Conservation (phyloP, 2,113 vertebrate genomes). For the Onychorhynchus coronatus region DNA sequence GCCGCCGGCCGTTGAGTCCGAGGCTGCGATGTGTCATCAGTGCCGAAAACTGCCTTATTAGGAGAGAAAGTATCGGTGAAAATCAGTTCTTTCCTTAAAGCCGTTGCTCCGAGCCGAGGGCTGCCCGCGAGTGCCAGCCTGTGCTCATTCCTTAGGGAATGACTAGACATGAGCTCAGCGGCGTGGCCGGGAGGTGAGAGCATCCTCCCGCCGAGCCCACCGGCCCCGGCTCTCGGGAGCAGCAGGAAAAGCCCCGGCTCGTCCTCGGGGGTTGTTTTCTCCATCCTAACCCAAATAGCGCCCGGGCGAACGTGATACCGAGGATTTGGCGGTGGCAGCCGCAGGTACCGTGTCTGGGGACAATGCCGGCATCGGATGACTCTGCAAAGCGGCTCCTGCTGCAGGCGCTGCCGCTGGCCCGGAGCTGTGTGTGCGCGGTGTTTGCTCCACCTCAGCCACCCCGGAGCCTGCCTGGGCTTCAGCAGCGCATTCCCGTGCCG, state of each 20-base stretch:
- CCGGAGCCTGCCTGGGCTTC: background rate
- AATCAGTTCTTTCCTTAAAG: conserved; percentile 45
- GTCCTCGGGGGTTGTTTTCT: accelerated
- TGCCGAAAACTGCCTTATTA: conserved; percentile 63
- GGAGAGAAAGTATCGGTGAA: conserved; percentile 52
- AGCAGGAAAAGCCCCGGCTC: background rate
- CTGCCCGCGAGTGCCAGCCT: conserved; percentile 19
- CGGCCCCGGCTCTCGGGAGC: background rate
- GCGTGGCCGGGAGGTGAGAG: conserved; percentile 32
- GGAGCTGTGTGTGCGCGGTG: background rate
- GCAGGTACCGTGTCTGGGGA: background rate
- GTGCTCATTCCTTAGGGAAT: background rate
- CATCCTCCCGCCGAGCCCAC: background rate
- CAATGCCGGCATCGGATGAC: background rate
- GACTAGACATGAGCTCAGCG: conserved; percentile 49
- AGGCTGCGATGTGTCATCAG: conserved; percentile 40
- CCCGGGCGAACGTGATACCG: accelerated
- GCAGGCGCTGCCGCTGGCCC: background rate
- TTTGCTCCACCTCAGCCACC: background rate
- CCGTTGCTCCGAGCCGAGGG: background rate
- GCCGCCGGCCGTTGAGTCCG: background rate
- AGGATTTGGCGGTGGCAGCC: background rate
- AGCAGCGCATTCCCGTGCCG: background rate
- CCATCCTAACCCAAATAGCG: background rate
- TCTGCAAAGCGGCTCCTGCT: conserved; percentile 25